Percentiles rank a stretch among this genome's conserved stretches.
Evolutionary conservation across 2,113 vertebrate genomes (phyloP).

Genomic region (Brachirus orientalis): DNA sequence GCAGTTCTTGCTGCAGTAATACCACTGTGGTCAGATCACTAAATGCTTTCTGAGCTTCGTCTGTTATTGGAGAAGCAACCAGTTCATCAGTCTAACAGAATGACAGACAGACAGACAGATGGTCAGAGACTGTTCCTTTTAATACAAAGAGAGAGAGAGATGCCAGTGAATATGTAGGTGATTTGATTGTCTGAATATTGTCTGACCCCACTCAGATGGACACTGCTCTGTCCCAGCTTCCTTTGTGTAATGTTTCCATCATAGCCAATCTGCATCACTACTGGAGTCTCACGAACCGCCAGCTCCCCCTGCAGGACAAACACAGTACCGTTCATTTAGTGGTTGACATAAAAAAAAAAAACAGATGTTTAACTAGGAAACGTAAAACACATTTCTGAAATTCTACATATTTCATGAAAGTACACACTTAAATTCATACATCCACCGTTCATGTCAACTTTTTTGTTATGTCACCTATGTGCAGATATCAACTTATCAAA

Average conservation of each 20-base stretch:
- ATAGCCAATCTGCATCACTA: slow-evolving; percentile 77
- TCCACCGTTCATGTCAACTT: neutral
- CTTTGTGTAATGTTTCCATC: slow-evolving; percentile 82
- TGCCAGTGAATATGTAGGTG: neutral
- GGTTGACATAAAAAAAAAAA: neutral
- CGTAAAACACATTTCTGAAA: neutral
- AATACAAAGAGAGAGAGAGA: neutral
- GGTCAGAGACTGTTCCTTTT: slow-evolving; percentile 12
- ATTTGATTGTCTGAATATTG: slow-evolving; percentile 63
- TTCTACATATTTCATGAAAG: neutral
- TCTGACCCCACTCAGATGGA: slow-evolving; percentile 76
- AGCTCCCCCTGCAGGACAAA: slow-evolving; percentile 56
- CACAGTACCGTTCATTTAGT: neutral
- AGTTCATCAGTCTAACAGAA: slow-evolving; percentile 77
- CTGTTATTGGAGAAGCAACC: slow-evolving; percentile 61
- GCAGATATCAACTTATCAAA: neutral
- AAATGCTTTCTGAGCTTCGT: slow-evolving; percentile 76
- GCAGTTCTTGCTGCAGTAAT: slow-evolving; percentile 81
- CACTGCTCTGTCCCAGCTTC: slow-evolving; percentile 62
- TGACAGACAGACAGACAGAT: slow-evolving; percentile 6
- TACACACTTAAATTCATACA: neutral
- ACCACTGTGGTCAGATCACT: slow-evolving; percentile 76
- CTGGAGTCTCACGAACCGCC: slow-evolving; percentile 2
- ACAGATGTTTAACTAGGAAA: neutral
- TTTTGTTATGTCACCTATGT: too few relatives aligned